Conservation (phyloP, 2,888 invertebrate genomes). For the Cosmopolites sordidus region DNA sequence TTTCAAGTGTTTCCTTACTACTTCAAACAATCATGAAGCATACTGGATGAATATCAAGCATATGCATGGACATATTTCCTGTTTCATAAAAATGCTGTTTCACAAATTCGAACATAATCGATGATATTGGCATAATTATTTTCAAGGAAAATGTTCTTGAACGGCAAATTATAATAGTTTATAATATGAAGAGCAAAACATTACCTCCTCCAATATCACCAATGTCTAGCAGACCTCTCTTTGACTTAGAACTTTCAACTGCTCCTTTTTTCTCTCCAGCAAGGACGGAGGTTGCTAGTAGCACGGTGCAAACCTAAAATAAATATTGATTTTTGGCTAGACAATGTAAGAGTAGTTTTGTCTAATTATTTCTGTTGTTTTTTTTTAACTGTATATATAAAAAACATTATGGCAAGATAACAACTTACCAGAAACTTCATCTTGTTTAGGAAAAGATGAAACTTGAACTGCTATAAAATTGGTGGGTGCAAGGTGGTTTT, state of each 20-base stretch:
- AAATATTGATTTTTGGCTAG: too few relatives aligned
- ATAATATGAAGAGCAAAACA: background rate
- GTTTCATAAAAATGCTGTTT: too few relatives aligned
- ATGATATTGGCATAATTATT: too few relatives aligned
- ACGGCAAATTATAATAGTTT: too few relatives aligned
- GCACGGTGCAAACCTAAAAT: constrained; percentile 34
- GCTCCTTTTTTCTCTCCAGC: constrained; percentile 22
- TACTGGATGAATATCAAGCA: too few relatives aligned
- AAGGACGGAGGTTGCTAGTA: constrained; percentile 29
- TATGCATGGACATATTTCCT: too few relatives aligned
- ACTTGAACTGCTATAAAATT: constrained; percentile 35
- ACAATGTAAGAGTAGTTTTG: background rate
- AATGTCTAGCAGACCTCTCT: constrained; percentile 36
- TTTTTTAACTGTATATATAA: too few relatives aligned
- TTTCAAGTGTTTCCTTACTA: too few relatives aligned
- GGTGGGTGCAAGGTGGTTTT: constrained; percentile 33
- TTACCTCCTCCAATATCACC: constrained; percentile 26
- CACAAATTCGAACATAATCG: too few relatives aligned
- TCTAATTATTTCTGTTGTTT: background rate
- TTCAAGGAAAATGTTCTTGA: too few relatives aligned
- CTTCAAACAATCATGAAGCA: too few relatives aligned
- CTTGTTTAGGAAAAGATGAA: constrained; percentile 31
- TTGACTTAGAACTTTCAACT: constrained; percentile 33
- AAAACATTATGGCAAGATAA: too few relatives aligned
- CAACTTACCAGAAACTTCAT: constrained; percentile 39